A percentile compares a stretch with the other conserved stretches of the same genome.
These are phyloP conservation scores for Pseudomyrmex concolor DNA, from an alignment of 1,140 invertebrate species.

Conservation along the genomic window DNA sequence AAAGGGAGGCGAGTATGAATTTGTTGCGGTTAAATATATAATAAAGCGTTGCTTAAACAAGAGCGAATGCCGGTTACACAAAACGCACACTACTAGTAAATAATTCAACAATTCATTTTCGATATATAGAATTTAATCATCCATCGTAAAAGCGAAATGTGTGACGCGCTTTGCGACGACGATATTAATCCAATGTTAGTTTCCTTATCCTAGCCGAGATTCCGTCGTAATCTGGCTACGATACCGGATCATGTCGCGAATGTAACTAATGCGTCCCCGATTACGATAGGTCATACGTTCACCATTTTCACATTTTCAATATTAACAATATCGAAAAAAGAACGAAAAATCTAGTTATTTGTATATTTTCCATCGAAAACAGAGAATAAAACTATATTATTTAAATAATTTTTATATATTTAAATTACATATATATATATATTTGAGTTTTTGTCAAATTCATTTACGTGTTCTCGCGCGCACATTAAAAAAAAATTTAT, in stretches of 20 bases:
- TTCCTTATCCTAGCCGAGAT: conserved; percentile 1
- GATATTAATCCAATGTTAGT: neutral
- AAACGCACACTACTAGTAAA: conserved; percentile 53
- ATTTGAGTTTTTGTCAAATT: no score
- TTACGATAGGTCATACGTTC: no score
- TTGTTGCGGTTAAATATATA: conserved; percentile 63
- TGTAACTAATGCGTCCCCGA: neutral
- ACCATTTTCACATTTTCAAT: neutral
- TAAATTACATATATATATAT: no score
- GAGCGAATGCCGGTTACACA: conserved; percentile 55
- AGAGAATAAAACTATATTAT: no score
- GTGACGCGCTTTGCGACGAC: neutral
- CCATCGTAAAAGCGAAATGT: conserved; percentile 32
- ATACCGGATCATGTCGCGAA: neutral
- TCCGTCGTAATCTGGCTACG: neutral
- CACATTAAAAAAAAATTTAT: no score
- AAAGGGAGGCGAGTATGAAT: conserved; percentile 61
- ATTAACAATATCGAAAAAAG: neutral
- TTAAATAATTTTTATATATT: no score
- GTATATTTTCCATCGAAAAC: neutral
- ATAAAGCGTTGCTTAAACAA: conserved; percentile 63
- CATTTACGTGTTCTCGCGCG: no score
- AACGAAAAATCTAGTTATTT: neutral
- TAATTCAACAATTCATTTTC: conserved; percentile 59
- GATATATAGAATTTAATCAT: conserved; percentile 60